Evolutionary conservation across 2,888 invertebrate species (phyloP), one percentile per base, ranked within the genome.

Genomic region (Didymodactylos carnosus): DNA sequence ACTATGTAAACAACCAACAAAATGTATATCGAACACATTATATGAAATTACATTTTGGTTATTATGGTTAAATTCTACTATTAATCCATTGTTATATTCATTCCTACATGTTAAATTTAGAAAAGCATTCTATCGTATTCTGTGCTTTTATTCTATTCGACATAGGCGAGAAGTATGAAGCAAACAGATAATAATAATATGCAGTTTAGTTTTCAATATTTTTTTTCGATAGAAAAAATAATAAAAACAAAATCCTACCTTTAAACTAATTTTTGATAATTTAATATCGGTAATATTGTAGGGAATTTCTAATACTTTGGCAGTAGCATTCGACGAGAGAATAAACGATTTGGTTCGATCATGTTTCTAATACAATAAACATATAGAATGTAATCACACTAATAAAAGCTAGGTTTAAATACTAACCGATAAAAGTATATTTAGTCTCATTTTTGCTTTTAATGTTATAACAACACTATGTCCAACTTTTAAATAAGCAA

Each of bases 31-130:
- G 53, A 62, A 73, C 8, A 43, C 71, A 23, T 23, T 77, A 4
- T 79, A 78, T 53, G 78, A 79, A 70, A 71, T 78, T 14, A 72
- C 75, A 23, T 79, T 78, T 73, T 79, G 78, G 78, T 70, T 79
- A 49, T 72, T 79, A 13, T 78, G 79, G 79, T 39, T 78, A 29
- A 78, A 79, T 73, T 78, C 79, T 4, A 76, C 77, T 16, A 73
- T 79, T 25, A 79, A 79, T 74, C 79, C 79, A 1, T 73, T 79
- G 6, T 76, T 79, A 6, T 79, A 79, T 73, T 77, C 78, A 3
- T 75, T 78, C 41, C 71, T 78, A 19, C 79, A 79, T 72, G 76
- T 76, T 10, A 72, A 78, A 46, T 78, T 78, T 74, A 76, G 78
- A 25, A 73, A 75, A 14, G 79, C 78, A 1, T 78, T 78, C 35